phyloP scores from a whole-genome alignment of 2,888 invertebrate genomes.

The Peribatodes rhomboidaria region DNA sequence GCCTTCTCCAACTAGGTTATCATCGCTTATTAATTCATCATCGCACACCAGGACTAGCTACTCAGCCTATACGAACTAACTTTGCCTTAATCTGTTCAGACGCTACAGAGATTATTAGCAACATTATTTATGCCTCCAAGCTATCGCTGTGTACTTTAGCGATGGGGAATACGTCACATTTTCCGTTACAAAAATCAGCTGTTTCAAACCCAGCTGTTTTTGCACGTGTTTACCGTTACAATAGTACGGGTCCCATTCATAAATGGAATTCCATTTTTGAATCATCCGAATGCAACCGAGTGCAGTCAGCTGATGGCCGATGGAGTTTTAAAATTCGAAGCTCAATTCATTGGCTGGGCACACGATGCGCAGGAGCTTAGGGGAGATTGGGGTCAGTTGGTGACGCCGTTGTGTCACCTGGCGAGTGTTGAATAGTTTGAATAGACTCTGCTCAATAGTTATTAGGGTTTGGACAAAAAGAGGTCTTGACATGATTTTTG shows the following conservation, averaged over 20 bases:
- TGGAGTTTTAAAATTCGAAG: slow-evolving; percentile 38
- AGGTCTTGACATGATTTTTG: slow-evolving; percentile 30
- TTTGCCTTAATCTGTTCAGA: too few species aligned
- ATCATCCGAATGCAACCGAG: slow-evolving; percentile 28
- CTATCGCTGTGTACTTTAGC: too few species aligned
- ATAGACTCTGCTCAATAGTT: slow-evolving; percentile 19
- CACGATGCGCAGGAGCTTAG: slow-evolving; percentile 39
- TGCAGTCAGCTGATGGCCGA: slow-evolving; percentile 41
- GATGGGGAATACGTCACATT: slow-evolving; percentile 2
- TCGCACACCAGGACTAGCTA: too few species aligned
- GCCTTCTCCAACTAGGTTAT: too few species aligned
- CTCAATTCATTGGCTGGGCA: slow-evolving; percentile 33
- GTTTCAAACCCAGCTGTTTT: slow-evolving; percentile 40
- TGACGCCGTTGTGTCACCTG: slow-evolving; percentile 26
- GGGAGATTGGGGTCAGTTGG: slow-evolving; percentile 37
- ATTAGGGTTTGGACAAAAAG: slow-evolving; percentile 22
- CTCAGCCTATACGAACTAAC: too few species aligned
- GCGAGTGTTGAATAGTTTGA: slow-evolving; percentile 18
- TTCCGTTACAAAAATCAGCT: slow-evolving; percentile 28
- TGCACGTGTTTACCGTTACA: slow-evolving; percentile 45
- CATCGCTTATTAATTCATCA: too few species aligned
- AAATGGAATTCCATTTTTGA: slow-evolving; percentile 39
- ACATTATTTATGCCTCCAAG: too few species aligned
- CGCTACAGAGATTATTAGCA: too few species aligned
- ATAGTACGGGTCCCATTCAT: slow-evolving; percentile 39